Base-by-base conservation (phyloP, 2,888 invertebrate genomes). In the Aphrophora alni region DNA sequence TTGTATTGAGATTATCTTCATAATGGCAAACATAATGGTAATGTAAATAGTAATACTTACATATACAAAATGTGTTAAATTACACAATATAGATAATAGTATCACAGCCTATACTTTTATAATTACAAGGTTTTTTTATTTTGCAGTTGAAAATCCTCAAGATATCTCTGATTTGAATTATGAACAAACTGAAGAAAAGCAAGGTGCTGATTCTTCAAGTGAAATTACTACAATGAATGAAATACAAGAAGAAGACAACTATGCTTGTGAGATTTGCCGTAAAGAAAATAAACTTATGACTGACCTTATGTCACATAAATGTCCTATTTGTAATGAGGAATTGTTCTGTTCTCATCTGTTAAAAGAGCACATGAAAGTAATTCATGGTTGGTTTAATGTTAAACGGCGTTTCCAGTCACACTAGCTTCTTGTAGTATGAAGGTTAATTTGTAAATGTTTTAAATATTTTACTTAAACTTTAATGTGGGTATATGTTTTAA, bases 371-470 rank as follows among this genome's bases (percentile, higher is more conserved):
- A 74, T 73, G 74, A 74, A 26, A 68, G n/a, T 79, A 12, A 74
- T 79, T n/a, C 78, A 79, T 38, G 78, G 78, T 10, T 79, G 78
- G 78, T 79, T 79, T 26, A 74, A 33, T 26, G 78, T 79, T 3
- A 33, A 74, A n/a, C 78, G 78, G 3, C 51, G 78, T 68, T 79
- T 12, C 27, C 26, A 26, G 7, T n/a, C 71, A 0, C 28, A 71
- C 71, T n/a, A 3, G 33, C n/a, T n/a, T n/a, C n/a, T n/a, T n/a
- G n/a, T n/a, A n/a, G n/a, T n/a, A n/a, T n/a, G n/a, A n/a, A n/a
- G n/a, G n/a, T n/a, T n/a, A n/a, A n/a, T n/a, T n/a, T n/a, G n/a
- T n/a, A n/a, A n/a, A n/a, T n/a, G n/a, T n/a, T n/a, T n/a, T n/a
- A n/a, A n/a, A n/a, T n/a, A n/a, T n/a, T n/a, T n/a, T n/a, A n/a